These are phyloP conservation scores for Sesia apiformis DNA, from an alignment of 2,888 invertebrate species.

Conservation along the genomic window DNA sequence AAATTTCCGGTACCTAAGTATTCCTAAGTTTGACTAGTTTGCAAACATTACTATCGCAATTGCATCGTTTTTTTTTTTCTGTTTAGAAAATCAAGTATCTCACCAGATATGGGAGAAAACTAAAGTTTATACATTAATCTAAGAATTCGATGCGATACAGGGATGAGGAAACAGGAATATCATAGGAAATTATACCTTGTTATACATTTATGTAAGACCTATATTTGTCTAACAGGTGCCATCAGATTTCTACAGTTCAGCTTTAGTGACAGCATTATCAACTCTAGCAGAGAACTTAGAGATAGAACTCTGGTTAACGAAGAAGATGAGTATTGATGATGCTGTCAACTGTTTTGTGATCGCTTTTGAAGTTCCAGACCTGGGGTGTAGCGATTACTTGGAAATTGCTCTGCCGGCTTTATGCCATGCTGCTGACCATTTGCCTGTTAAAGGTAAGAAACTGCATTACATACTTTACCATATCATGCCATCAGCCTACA, in stretches of 20 bases:
- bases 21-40: too few species aligned
- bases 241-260: conserved; percentile 70
- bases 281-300: conserved; percentile 82
- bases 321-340: conserved; percentile 66
- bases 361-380: conserved; percentile 84
- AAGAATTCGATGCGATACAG: too few species aligned
- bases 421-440: conserved; percentile 83
- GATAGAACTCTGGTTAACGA: conserved; percentile 78
- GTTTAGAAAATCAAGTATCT: too few species aligned
- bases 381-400: conserved; percentile 85
- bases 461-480: not conserved
- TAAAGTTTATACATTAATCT: too few species aligned
- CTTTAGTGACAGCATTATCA: conserved; percentile 83
- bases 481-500: too few species aligned
- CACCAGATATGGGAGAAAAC: too few species aligned
- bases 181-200: too few species aligned
- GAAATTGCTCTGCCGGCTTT: conserved; percentile 87
- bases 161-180: too few species aligned
- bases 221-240: conserved; percentile 43
- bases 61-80: too few species aligned
- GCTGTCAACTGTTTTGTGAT: conserved; percentile 78
- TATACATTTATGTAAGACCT: too few species aligned
- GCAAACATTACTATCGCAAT: too few species aligned
- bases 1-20: too few species aligned
- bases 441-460: conserved; percentile 76